Percentiles rank a stretch among this genome's conserved stretches.
Conservation (phyloP, 2,797 vertebrate genomes). For the Takifugu rubripes region DNA sequence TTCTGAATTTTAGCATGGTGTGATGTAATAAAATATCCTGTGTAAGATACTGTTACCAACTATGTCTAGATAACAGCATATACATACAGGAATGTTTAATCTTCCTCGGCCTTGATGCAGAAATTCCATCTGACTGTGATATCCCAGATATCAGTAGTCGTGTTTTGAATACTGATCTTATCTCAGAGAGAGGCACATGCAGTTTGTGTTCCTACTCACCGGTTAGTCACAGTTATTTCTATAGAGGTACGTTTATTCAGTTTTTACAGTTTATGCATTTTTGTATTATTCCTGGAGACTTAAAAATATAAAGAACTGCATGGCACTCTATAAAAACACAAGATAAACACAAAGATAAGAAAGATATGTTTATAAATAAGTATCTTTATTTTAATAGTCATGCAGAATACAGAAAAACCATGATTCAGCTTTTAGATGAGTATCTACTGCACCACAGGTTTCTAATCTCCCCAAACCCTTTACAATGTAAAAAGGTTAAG, state of each 20-base stretch:
- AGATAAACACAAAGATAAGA: constrained; percentile 43
- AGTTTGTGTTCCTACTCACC: neutral
- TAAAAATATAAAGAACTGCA: too few relatives aligned
- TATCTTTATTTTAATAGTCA: constrained; percentile 90
- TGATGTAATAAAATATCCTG: too few relatives aligned
- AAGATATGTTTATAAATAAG: constrained; percentile 66
- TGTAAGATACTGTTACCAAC: neutral
- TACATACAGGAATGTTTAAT: too few relatives aligned
- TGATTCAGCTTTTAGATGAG: constrained; percentile 62
- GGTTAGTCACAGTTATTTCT: neutral
- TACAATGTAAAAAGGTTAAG: constrained; percentile 93
- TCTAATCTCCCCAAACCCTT: constrained; percentile 62
- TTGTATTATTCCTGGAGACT: too few relatives aligned
- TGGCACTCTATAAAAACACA: too few relatives aligned
- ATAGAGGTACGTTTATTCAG: constrained; percentile 34
- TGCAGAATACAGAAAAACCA: constrained; percentile 91
- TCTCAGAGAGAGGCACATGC: constrained; percentile 9
- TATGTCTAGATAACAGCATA: neutral
- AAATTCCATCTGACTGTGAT: neutral
- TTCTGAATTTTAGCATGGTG: too few relatives aligned
- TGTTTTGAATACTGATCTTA: constrained; percentile 48
- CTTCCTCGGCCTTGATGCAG: neutral
- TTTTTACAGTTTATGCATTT: too few relatives aligned
- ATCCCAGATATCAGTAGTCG: constrained; percentile 9
- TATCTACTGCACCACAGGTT: constrained; percentile 58